A percentile compares a stretch with the other conserved stretches of the same genome.
Conservation (phyloP, 2,113 vertebrate species). For the Hyperoodon ampullatus region DNA sequence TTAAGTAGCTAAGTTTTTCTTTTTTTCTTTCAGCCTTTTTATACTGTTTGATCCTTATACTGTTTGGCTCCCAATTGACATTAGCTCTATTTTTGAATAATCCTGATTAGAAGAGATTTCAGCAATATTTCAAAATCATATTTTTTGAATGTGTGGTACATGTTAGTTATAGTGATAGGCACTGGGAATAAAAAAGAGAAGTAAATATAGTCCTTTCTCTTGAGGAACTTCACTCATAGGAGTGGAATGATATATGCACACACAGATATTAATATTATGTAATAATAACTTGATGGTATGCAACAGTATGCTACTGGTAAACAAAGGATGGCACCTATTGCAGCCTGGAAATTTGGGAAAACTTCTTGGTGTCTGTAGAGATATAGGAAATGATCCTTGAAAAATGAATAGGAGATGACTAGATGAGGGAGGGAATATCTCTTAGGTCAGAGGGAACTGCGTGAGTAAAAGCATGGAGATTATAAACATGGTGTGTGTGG, state of each 20-base stretch:
- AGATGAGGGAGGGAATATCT: neutral
- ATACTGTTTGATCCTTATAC: neutral
- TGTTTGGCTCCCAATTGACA: neutral
- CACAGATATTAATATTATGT: neutral
- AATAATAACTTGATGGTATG: neutral
- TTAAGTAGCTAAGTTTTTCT: neutral
- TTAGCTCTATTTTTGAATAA: constrained; percentile 31
- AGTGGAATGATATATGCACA: neutral
- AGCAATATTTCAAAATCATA: constrained; percentile 34
- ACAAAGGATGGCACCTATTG: neutral
- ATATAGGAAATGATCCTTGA: constrained; percentile 4
- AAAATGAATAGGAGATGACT: neutral
- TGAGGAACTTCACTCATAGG: constrained; percentile 18
- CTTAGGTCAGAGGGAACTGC: neutral
- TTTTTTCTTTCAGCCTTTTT: neutral
- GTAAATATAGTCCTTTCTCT: constrained; percentile 9
- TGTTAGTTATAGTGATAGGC: neutral
- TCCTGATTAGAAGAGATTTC: constrained; percentile 38
- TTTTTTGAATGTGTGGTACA: neutral
- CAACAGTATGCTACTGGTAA: neutral
- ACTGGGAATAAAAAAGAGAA: neutral
- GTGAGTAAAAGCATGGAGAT: neutral
- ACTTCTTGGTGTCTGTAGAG: neutral
- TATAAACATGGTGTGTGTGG: neutral
- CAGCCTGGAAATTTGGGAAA: neutral